Evolutionary conservation across 2,113 vertebrate genomes (phyloP).

Genomic region (Buteo buteo): DNA sequence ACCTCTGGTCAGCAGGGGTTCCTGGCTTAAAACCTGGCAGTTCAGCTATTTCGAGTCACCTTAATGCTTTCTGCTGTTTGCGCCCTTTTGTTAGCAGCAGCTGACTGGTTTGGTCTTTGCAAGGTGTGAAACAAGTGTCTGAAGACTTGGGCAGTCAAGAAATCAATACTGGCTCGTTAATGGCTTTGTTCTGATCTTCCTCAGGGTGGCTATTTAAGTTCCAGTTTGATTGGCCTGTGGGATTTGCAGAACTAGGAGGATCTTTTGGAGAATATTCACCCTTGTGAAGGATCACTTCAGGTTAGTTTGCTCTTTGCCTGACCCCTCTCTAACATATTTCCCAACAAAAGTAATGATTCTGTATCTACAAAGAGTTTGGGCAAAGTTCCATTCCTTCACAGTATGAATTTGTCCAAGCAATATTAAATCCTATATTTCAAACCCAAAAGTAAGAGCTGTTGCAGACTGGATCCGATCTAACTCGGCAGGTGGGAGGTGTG

Average conservation of each 20-base stretch:
- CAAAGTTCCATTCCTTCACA: not conserved
- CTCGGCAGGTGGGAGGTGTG: not conserved
- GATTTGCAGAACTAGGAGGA: fast-evolving
- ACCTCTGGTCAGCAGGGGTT: not conserved
- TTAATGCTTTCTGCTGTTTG: not conserved
- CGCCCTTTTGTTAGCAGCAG: not conserved
- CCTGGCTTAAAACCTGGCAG: not conserved
- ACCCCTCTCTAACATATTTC: not conserved
- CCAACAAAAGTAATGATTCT: not conserved
- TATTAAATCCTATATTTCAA: not conserved
- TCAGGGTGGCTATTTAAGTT: not conserved
- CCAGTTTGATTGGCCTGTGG: not conserved
- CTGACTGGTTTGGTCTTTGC: not conserved
- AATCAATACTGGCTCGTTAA: not conserved
- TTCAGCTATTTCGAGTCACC: not conserved
- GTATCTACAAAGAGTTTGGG: not conserved
- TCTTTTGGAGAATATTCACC: not conserved
- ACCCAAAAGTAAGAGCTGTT: not conserved
- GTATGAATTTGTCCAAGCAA: not conserved
- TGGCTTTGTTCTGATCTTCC: not conserved
- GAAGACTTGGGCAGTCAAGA: not conserved
- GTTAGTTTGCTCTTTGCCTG: not conserved
- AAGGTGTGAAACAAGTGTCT: not conserved
- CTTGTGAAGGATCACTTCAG: not conserved
- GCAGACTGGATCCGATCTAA: not conserved